Evolutionary conservation across 2,797 vertebrate species (phyloP).

Genomic region (Vipera ursinii): DNA sequence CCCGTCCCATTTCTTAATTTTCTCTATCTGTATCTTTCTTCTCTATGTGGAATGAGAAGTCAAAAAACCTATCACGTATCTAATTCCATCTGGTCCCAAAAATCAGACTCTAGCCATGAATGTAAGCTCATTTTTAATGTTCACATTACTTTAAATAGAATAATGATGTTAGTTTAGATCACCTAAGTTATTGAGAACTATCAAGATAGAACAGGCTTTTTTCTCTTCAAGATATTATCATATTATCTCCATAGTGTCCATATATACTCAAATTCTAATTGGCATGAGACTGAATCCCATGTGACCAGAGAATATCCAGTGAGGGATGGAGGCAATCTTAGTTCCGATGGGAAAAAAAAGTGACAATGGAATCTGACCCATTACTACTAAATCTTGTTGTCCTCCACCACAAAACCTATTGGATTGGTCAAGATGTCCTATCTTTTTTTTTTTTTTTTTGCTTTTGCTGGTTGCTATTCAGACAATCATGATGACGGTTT

Average conservation of each 20-base stretch:
- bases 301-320: not conserved
- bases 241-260: too few relatives aligned
- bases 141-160: not conserved
- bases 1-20: not conserved
- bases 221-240: not conserved
- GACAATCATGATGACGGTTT: not conserved
- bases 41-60: not conserved
- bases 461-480: not conserved
- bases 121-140: not conserved
- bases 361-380: not conserved
- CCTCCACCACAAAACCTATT: not conserved
- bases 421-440: not conserved
- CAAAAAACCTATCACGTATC: not conserved
- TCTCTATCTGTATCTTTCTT: not conserved
- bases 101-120: not conserved
- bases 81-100: not conserved
- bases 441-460: not conserved
- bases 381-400: not conserved
- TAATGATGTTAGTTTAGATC: not conserved
- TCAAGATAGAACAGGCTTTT: not conserved
- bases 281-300: not conserved
- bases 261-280: not conserved
- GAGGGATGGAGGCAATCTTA: not conserved
- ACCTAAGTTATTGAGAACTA: not conserved
- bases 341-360: not conserved